phyloP scores from a whole-genome alignment of 1,140 invertebrate species.

The Phenacoccus solenopsis region DNA sequence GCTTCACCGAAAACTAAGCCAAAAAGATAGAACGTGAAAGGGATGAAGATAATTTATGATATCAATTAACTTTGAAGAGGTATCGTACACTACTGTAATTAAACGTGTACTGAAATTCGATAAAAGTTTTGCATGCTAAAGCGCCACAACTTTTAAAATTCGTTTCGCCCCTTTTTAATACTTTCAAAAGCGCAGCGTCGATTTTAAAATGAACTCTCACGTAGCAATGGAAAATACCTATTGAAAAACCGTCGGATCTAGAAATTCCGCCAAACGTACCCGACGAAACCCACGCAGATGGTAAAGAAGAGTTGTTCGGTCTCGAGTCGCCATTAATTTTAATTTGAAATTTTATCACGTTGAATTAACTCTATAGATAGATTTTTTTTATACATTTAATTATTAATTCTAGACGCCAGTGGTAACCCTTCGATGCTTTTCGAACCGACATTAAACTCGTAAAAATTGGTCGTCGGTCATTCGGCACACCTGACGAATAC shows the following conservation, averaged over 20 bases:
- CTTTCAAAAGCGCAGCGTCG: neutral
- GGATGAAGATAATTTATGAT: neutral
- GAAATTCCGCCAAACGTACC: neutral
- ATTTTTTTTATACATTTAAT: too few species aligned
- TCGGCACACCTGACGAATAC: too few species aligned
- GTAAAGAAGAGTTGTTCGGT: neutral
- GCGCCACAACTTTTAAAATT: neutral
- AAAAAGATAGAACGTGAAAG: neutral
- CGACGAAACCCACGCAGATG: neutral
- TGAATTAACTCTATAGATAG: too few species aligned
- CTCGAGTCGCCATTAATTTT: neutral
- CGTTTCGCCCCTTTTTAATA: neutral
- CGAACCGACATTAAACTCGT: too few species aligned
- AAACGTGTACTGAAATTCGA: neutral
- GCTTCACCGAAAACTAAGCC: neutral
- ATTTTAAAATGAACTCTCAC: neutral
- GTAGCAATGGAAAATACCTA: too few species aligned
- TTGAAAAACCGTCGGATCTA: neutral
- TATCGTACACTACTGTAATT: neutral
- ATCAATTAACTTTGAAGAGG: neutral
- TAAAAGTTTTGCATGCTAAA: neutral
- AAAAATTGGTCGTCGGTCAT: too few species aligned
- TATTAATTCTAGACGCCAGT: too few species aligned
- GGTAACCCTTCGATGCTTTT: too few species aligned
- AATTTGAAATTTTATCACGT: neutral